Evolutionary conservation across 1,140 invertebrate genomes (phyloP).

Genomic region (Akabosia matsudoensis): DNA sequence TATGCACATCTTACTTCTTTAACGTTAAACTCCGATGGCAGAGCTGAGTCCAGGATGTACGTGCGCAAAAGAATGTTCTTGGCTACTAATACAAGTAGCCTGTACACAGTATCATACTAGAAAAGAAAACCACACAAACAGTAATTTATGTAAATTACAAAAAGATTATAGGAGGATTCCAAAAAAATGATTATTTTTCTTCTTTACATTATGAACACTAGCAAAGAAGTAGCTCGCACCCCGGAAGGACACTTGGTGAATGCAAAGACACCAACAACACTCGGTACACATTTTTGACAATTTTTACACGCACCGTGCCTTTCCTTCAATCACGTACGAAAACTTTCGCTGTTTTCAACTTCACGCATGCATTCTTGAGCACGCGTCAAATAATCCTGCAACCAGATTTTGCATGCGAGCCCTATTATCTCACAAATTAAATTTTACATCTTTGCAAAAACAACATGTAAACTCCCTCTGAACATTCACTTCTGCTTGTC

Average conservation of each 20-base stretch:
- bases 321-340: too few species aligned
- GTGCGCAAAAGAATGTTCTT: neutral
- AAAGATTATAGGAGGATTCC: neutral
- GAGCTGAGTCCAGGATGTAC: neutral
- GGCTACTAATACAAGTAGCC: neutral
- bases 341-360: neutral
- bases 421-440: too few species aligned
- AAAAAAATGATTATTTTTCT: neutral
- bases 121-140: neutral
- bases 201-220: constrained; percentile 5
- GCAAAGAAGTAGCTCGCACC: constrained; percentile 10
- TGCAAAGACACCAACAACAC: constrained; percentile 15
- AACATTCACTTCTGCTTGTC: too few species aligned
- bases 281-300: constrained; percentile 10
- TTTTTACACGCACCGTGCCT: neutral
- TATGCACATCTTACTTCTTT: constrained; percentile 7
- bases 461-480: too few species aligned
- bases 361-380: too few species aligned
- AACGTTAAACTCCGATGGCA: neutral
- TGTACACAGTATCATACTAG: constrained; percentile 16
- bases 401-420: too few species aligned
- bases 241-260: constrained; percentile 4
- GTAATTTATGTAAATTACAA: neutral
- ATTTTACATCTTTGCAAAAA: too few species aligned
- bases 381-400: too few species aligned